Evolutionary conservation across 2,113 vertebrate species (phyloP).

Genomic region (Lophura nycthemera): DNA sequence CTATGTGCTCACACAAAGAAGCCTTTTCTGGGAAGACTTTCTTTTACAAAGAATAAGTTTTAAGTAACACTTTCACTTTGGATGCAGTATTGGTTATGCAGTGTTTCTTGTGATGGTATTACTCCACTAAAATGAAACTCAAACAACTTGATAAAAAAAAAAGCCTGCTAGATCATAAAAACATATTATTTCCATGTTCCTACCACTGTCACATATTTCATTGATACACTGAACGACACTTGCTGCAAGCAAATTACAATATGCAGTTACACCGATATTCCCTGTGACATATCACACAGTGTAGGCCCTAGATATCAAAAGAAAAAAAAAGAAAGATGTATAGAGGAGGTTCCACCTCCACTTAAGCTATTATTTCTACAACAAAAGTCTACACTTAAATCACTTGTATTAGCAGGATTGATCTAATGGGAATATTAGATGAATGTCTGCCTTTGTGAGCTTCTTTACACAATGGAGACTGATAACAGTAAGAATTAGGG

Average conservation of each 20-base stretch:
- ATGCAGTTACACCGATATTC: conserved; percentile 53
- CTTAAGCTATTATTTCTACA: conserved; percentile 68
- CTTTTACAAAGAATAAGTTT: conserved; percentile 26
- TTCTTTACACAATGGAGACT: conserved; percentile 11
- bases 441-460: not conserved
- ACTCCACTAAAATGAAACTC: conserved; percentile 30
- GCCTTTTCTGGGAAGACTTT: conserved; percentile 34
- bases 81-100: not conserved
- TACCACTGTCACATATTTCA: conserved; percentile 63
- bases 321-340: conserved; percentile 26
- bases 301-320: conserved; percentile 56
- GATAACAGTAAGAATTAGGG: not conserved
- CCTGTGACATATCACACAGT: conserved; percentile 38
- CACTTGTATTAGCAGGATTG: conserved; percentile 54
- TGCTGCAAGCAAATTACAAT: conserved; percentile 65
- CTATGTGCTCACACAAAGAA: conserved; percentile 45
- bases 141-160: conserved; percentile 40
- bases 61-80: conserved; percentile 13
- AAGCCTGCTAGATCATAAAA: conserved; percentile 36
- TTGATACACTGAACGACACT: not conserved
- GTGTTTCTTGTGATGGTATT: conserved; percentile 32
- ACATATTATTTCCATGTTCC: conserved; percentile 36
- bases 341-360: conserved; percentile 64
- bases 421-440: conserved; percentile 70
- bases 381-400: conserved; percentile 65